Conservation (phyloP, 2,797 vertebrate genomes). For the Periparus ater region DNA sequence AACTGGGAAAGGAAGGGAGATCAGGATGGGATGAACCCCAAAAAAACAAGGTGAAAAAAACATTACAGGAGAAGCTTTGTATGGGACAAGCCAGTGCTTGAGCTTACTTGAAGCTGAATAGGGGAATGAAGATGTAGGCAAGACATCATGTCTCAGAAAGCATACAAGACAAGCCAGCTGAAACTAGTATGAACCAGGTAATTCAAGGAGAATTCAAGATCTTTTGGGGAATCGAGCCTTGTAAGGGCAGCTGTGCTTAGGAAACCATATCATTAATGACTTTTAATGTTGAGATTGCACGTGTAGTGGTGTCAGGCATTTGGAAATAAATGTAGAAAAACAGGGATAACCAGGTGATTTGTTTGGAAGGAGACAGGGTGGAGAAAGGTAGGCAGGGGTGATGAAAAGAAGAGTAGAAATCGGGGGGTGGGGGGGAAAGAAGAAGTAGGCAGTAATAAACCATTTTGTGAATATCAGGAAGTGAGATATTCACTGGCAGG, state of each 20-base stretch:
- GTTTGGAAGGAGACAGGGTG: neutral
- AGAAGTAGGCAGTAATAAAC: neutral
- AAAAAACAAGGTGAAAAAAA: neutral
- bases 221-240: neutral
- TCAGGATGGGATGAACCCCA: neutral
- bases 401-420: neutral
- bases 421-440: rapidly evolving
- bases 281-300: neutral
- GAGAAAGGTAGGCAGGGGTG: neutral
- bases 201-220: neutral
- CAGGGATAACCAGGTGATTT: neutral
- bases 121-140: neutral
- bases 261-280: neutral
- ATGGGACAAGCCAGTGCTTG: neutral
- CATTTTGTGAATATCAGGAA: neutral
- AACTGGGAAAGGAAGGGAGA: neutral
- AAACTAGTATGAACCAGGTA: neutral
- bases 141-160: neutral
- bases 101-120: neutral
- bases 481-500: neutral
- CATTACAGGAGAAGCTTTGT: neutral
- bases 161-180: neutral
- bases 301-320: neutral
- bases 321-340: neutral
- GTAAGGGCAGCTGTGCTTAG: neutral